A percentile compares a stretch with the other conserved stretches of the same genome.
Conservation (phyloP, 92 coral and sea anemone species). For the Umimayanthus chanpuru region DNA sequence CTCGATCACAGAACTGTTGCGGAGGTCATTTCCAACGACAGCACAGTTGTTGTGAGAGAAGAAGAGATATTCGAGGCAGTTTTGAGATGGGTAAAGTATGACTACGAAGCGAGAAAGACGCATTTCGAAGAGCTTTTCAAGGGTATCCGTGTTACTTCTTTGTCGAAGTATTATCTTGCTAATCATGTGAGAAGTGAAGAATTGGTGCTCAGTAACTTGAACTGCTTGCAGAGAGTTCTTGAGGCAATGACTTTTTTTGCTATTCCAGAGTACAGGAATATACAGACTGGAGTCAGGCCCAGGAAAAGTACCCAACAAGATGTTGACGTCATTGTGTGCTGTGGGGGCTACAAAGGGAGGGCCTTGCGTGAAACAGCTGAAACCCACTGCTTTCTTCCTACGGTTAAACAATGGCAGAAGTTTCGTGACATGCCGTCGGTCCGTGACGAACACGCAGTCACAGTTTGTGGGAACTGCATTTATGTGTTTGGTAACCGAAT, state of each 20-base stretch:
- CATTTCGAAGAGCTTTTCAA: conserved; percentile 67
- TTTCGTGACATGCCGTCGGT: conserved; percentile 63
- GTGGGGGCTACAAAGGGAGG: conserved; percentile 41
- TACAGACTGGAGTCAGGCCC: not conserved
- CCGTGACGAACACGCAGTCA: conserved; percentile 71
- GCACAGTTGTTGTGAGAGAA: conserved; percentile 60
- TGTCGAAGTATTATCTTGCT: conserved; percentile 66
- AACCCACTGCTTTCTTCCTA: conserved; percentile 51
- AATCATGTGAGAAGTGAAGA: conserved; percentile 55
- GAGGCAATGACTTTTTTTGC: conserved; percentile 48
- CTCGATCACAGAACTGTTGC: conserved; percentile 40
- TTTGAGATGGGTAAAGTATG: conserved; percentile 73
- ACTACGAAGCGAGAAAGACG: conserved; percentile 49
- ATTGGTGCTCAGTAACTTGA: conserved; percentile 54
- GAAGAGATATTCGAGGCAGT: conserved; percentile 77
- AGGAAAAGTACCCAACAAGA: conserved; percentile 32
- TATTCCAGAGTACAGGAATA: conserved; percentile 25
- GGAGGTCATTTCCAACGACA: conserved; percentile 61
- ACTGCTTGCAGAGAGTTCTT: conserved; percentile 62
- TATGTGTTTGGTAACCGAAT: conserved; percentile 66
- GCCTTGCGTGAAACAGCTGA: conserved; percentile 41
- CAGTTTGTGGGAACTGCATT: conserved; percentile 55
- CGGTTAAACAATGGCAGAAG: conserved; percentile 51
- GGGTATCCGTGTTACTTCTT: conserved; percentile 61
- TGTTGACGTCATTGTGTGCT: conserved; percentile 36